Conservation (phyloP, 92 coral and sea anemone species). For the Siderastrea siderea region DNA sequence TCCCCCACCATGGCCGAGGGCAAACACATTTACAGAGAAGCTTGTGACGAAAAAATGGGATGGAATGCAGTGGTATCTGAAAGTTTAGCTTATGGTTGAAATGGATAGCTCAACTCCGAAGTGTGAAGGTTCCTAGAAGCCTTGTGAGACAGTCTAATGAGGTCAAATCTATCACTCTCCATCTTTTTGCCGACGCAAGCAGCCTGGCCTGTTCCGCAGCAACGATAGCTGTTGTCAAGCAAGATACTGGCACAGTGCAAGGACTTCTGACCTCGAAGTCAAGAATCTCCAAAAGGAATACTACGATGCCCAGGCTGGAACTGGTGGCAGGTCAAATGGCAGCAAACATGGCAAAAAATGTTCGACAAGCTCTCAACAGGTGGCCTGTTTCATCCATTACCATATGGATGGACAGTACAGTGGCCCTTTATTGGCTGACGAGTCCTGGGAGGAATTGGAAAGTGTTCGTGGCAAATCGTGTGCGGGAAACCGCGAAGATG, state of each 20-base stretch:
- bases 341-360: too few species aligned
- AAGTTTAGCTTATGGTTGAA: constrained; percentile 12
- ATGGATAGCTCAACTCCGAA: constrained; percentile 21
- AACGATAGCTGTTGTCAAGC: too few species aligned
- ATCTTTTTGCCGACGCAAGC: constrained; percentile 21
- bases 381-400: background rate
- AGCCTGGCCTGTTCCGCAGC: background rate
- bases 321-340: too few species aligned
- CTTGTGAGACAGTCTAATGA: background rate
- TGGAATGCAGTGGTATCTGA: constrained; percentile 36
- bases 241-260: background rate
- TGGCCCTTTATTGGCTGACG: background rate
- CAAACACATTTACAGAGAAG: constrained; percentile 43
- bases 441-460: constrained; percentile 28
- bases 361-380: too few species aligned
- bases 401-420: background rate
- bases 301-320: too few species aligned
- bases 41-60: constrained; percentile 40
- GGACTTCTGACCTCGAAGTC: too few species aligned
- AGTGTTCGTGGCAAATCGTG: constrained; percentile 40
- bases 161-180: constrained; percentile 9
- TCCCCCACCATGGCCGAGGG: constrained; percentile 47
- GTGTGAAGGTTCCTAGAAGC: constrained; percentile 41
- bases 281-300: too few species aligned
- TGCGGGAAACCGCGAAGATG: constrained; percentile 39